Percentiles rank a stretch among this genome's conserved stretches.
Conservation (phyloP, 2,888 invertebrate species). For the Thereva unica region DNA sequence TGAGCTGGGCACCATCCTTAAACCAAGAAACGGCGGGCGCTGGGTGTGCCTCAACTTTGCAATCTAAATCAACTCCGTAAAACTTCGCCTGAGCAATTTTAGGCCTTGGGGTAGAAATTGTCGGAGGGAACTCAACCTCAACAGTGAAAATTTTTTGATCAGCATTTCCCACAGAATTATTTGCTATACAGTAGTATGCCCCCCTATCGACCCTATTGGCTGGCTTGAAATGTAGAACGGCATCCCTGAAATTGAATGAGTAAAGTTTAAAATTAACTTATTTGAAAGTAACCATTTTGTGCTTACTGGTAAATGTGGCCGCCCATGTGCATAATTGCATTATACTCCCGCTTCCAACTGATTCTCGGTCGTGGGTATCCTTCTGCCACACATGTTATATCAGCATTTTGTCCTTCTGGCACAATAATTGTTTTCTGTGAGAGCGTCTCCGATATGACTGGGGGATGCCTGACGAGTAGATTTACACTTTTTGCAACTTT, state of each 20-base stretch:
- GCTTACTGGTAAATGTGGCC: conserved; percentile 46
- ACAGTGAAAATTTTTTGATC: conserved; percentile 52
- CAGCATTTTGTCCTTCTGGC: conserved; percentile 52
- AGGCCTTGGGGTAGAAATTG: conserved; percentile 53
- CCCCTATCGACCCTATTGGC: conserved; percentile 56
- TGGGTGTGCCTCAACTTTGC: conserved; percentile 55
- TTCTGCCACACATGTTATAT: conserved; percentile 71
- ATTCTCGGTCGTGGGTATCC: conserved; percentile 77
- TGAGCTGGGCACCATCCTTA: conserved; percentile 36
- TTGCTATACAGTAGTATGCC: conserved; percentile 55
- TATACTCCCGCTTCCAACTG: conserved; percentile 69
- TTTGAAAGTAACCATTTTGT: conserved; percentile 3
- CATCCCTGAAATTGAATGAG: conserved; percentile 46
- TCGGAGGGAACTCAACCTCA: conserved; percentile 56
- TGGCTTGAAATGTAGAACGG: conserved; percentile 49
- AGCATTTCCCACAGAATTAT: conserved; percentile 55
- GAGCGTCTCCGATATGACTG: conserved; percentile 50
- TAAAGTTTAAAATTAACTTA: background rate
- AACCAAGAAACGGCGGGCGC: conserved; percentile 55
- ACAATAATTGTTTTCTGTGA: conserved; percentile 51
- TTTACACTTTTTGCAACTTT: conserved; percentile 52
- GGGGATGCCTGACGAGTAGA: conserved; percentile 53
- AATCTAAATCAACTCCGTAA: conserved; percentile 53
- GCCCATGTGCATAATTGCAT: conserved; percentile 59
- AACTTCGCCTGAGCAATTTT: conserved; percentile 54